Evolutionary conservation across 2,888 invertebrate genomes (phyloP).

Genomic region (Rhingia rostrata): DNA sequence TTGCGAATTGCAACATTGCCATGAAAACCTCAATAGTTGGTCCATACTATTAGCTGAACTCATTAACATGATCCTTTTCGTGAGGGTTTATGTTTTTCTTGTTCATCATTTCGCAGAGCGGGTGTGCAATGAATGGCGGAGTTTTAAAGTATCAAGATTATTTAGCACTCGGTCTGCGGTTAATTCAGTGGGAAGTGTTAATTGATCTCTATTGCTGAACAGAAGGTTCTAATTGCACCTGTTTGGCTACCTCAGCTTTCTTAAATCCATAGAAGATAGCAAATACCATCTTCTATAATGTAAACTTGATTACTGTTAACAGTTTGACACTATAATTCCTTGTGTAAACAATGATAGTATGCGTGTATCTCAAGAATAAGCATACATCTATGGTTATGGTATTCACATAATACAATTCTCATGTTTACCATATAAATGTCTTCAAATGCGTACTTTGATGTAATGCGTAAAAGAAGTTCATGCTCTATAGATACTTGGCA

Average conservation of each 20-base stretch:
- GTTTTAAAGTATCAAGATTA: constrained; percentile 26
- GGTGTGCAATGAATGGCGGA: constrained; percentile 1
- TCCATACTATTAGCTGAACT: constrained; percentile 45
- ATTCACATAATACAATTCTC: too few species aligned
- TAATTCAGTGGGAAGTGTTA: constrained; percentile 48
- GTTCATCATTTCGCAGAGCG: not conserved
- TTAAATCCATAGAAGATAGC: not conserved
- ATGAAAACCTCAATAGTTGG: not conserved
- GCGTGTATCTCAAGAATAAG: not conserved
- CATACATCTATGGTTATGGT: not conserved
- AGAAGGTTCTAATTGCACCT: constrained; percentile 52
- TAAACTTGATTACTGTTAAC: constrained; percentile 32
- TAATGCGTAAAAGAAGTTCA: too few species aligned
- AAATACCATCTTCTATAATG: not conserved
- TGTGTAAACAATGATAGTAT: too few species aligned
- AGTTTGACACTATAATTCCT: constrained; percentile 17
- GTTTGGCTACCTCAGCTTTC: constrained; percentile 30
- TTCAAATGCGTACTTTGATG: too few species aligned
- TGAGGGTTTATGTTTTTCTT: not conserved
- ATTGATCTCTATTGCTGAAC: constrained; percentile 45
- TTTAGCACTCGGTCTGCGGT: constrained; percentile 37
- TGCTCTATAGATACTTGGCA: too few species aligned
- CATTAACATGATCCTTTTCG: constrained; percentile 43
- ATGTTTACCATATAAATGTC: too few species aligned
- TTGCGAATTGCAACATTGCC: constrained; percentile 14